Evolutionary conservation across 2,797 vertebrate genomes (phyloP).

Genomic region (Gadopsis bispinosus): DNA sequence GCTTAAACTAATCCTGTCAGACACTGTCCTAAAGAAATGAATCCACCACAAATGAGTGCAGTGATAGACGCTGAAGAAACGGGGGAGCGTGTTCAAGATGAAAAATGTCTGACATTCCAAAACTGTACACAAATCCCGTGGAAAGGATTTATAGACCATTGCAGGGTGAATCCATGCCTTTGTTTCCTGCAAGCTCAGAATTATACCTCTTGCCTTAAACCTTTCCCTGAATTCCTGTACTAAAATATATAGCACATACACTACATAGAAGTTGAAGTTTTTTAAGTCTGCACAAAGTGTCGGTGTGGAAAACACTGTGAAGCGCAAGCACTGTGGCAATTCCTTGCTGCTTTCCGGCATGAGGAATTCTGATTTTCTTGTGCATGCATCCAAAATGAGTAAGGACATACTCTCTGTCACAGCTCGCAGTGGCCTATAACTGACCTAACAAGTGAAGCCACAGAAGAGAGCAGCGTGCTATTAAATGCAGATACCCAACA

Average conservation of each 20-base stretch:
- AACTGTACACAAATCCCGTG: slow-evolving; percentile 7
- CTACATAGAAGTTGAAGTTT: neutral
- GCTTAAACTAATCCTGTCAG: slow-evolving; percentile 64
- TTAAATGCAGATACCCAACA: neutral
- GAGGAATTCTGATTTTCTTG: neutral
- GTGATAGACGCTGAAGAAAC: slow-evolving; percentile 25
- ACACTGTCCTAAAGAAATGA: slow-evolving; percentile 37
- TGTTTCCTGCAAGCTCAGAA: slow-evolving; percentile 2
- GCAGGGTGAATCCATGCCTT: slow-evolving; percentile 1
- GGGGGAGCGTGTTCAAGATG: neutral
- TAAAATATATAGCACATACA: neutral
- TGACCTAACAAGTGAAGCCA: neutral
- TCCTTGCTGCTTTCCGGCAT: neutral
- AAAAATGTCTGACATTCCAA: slow-evolving; percentile 14
- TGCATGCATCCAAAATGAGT: neutral
- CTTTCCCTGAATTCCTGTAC: no score
- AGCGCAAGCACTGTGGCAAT: neutral
- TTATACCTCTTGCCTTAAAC: neutral
- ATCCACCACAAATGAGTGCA: slow-evolving; percentile 40
- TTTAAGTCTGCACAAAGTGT: neutral
- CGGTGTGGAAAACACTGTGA: neutral
- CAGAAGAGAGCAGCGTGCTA: neutral
- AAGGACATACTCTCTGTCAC: neutral
- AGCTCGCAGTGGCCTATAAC: neutral
- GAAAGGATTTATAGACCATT: neutral